Percentiles rank a stretch among this genome's conserved stretches.
phyloP scores from a whole-genome alignment of 1,140 invertebrate genomes.

The Heliothis virescens region DNA sequence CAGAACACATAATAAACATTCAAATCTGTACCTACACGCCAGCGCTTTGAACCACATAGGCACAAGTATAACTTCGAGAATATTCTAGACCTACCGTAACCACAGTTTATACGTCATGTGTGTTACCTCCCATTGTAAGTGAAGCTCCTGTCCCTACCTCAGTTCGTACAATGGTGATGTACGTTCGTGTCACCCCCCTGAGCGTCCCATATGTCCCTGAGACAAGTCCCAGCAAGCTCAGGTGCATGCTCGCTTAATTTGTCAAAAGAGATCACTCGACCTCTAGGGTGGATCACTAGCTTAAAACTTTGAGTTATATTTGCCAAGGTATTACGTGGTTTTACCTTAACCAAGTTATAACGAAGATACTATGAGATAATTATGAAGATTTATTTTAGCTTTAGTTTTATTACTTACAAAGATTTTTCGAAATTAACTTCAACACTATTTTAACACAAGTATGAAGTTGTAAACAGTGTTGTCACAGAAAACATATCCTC shows the following conservation, averaged over 20 bases:
- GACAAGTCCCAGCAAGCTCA: slow-evolving; percentile 38
- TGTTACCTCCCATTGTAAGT: background rate
- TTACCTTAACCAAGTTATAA: background rate
- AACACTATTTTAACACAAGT: no score
- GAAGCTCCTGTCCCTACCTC: slow-evolving; percentile 5
- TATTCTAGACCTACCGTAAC: background rate
- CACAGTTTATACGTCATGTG: background rate
- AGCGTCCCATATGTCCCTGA: slow-evolving; percentile 38
- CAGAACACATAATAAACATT: no score
- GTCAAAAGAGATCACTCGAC: slow-evolving; percentile 38
- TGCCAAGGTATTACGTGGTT: background rate
- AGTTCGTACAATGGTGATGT: slow-evolving; percentile 28
- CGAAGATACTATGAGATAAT: background rate
- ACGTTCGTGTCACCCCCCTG: slow-evolving; percentile 25
- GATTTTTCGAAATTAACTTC: no score
- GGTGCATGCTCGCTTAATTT: slow-evolving; percentile 47
- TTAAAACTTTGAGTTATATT: slow-evolving; percentile 25
- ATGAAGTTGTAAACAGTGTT: no score
- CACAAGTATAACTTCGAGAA: background rate
- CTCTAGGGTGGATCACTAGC: background rate
- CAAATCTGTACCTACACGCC: no score
- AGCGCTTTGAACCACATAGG: no score
- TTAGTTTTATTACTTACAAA: no score
- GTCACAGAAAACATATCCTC: no score
- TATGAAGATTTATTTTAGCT: background rate